These are phyloP conservation scores for Galaxea fascicularis DNA, from an alignment of 92 coral and sea anemone genomes.

Conservation along the genomic window DNA sequence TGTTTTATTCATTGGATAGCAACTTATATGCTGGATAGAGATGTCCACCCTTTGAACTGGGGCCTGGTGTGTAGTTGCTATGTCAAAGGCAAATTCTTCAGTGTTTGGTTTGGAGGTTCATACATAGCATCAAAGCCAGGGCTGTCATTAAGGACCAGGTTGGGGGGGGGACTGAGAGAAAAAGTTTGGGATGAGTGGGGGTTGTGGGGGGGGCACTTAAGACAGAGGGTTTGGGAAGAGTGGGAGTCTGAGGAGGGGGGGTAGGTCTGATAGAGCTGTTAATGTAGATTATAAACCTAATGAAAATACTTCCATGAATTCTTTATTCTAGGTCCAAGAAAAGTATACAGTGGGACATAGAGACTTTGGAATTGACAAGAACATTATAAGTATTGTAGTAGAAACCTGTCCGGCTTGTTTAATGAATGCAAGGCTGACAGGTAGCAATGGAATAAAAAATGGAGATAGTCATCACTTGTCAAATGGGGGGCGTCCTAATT, in stretches of 20 bases:
- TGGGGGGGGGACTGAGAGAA: no score
- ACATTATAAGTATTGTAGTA: constrained; percentile 63
- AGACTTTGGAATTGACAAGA: constrained; percentile 89
- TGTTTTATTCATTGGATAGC: no score
- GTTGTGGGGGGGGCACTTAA: no score
- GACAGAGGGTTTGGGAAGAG: no score
- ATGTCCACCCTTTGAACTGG: no score
- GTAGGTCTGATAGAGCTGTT: not conserved
- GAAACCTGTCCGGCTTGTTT: constrained; percentile 82
- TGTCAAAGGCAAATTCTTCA: no score
- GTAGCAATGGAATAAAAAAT: constrained; percentile 45
- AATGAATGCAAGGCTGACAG: constrained; percentile 31
- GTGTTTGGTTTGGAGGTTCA: no score
- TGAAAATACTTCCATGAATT: not conserved
- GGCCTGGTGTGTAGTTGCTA: no score
- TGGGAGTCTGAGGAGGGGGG: not conserved
- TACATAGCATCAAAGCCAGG: no score
- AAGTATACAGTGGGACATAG: constrained; percentile 82
- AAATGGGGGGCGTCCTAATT: constrained; percentile 10
- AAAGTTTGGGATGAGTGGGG: no score
- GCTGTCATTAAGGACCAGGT: no score
- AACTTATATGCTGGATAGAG: no score
- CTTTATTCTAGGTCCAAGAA: constrained; percentile 71
- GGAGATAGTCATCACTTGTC: constrained; percentile 9
- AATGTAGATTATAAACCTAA: not conserved